These are phyloP conservation scores for Silvanus unidentatus DNA, from an alignment of 2,888 invertebrate genomes.

Conservation along the genomic window DNA sequence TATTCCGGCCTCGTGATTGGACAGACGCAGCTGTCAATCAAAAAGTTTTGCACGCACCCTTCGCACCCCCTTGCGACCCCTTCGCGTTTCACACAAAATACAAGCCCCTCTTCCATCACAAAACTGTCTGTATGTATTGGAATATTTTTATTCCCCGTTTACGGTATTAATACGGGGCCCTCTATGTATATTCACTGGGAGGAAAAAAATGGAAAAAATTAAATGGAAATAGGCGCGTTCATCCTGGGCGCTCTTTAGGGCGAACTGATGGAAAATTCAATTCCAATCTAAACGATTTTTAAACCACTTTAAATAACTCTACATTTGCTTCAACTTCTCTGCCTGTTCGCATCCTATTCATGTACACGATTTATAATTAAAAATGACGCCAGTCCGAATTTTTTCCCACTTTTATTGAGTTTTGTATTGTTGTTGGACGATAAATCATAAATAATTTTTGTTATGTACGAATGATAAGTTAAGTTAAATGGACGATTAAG, in stretches of 20 bases:
- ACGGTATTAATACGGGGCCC: conserved; percentile 39
- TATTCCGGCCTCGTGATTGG: conserved; percentile 71
- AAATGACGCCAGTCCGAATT: conserved; percentile 1
- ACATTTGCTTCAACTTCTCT: conserved; percentile 5
- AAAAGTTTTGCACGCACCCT: conserved; percentile 50
- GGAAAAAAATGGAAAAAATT: conserved; percentile 44
- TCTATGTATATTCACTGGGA: too few relatives aligned
- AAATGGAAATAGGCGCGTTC: conserved; percentile 24
- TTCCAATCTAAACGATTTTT: conserved; percentile 47
- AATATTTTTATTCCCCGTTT: conserved; percentile 45
- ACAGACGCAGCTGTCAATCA: conserved; percentile 77
- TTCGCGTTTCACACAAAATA: conserved; percentile 38
- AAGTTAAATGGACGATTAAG: too few relatives aligned
- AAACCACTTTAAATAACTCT: conserved; percentile 42
- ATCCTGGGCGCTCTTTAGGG: conserved; percentile 20
- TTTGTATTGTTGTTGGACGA: not conserved
- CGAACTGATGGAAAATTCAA: conserved; percentile 36
- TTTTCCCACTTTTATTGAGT: not conserved
- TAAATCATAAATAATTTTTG: too few relatives aligned
- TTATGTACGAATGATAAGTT: too few relatives aligned
- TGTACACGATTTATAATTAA: conserved; percentile 2
- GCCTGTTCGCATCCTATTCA: not conserved
- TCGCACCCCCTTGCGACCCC: conserved; percentile 23
- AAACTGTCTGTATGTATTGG: conserved; percentile 38
- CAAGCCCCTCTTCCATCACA: conserved; percentile 29